A percentile compares a stretch with the other conserved stretches of the same genome.
Evolutionary conservation across 92 coral and sea anemone genomes (phyloP).

Genomic region (Phenganax marumi): DNA sequence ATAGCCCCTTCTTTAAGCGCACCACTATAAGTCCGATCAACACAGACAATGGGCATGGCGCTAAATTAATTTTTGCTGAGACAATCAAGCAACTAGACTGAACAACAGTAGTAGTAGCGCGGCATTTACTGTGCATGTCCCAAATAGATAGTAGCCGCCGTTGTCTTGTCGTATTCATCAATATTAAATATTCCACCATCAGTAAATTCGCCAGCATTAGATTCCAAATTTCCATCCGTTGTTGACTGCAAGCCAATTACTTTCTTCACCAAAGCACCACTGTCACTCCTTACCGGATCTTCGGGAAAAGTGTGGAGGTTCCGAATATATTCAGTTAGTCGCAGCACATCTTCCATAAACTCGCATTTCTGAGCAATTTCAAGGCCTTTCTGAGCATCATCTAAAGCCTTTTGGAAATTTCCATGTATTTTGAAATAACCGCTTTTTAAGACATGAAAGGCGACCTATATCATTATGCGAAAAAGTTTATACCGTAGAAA

Average conservation of each 20-base stretch:
- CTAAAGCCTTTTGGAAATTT: not conserved
- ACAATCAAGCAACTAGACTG: too few species aligned
- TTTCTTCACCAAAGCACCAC: not conserved
- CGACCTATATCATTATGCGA: not conserved
- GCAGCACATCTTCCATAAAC: not conserved
- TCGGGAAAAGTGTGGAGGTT: not conserved
- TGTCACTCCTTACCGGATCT: not conserved
- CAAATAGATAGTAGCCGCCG: too few species aligned
- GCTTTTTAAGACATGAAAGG: not conserved
- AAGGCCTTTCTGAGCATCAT: not conserved
- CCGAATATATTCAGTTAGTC: not conserved
- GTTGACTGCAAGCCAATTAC: not conserved
- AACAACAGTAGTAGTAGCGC: too few species aligned
- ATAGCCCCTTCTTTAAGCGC: too few species aligned
- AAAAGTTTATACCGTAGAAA: not conserved
- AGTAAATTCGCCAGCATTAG: not conserved
- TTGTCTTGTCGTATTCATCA: not conserved
- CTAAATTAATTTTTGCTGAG: too few species aligned
- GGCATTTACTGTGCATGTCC: too few species aligned
- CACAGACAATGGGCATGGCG: too few species aligned
- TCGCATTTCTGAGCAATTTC: conserved; percentile 1
- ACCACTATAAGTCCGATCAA: too few species aligned
- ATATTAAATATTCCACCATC: not conserved
- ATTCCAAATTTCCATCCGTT: conserved; percentile 3
- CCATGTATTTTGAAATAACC: not conserved